Percentiles rank a stretch among this genome's conserved stretches.
These are phyloP conservation scores for Agrypnia vestita DNA, from an alignment of 1,140 invertebrate species.

Conservation along the genomic window DNA sequence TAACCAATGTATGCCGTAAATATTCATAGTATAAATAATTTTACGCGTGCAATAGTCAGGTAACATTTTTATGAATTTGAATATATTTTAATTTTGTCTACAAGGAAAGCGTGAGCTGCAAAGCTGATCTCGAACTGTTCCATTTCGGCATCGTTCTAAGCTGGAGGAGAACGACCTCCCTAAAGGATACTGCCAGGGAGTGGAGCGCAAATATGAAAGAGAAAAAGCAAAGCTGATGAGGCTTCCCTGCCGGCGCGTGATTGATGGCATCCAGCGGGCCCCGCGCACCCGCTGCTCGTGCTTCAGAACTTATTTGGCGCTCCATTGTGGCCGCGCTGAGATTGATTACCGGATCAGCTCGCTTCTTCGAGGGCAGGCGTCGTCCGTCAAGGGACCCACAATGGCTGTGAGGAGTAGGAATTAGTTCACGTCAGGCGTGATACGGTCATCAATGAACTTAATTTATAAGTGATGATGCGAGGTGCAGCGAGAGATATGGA, in stretches of 20 bases:
- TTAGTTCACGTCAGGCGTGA: conserved; percentile 22
- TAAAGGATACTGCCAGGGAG: no score
- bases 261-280: conserved; percentile 9
- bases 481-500: neutral
- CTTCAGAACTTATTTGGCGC: conserved; percentile 32
- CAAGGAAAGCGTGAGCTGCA: no score
- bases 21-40: no score
- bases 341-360: conserved; percentile 34
- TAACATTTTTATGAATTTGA: no score
- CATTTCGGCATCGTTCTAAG: no score
- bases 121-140: no score
- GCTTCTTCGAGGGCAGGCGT: conserved; percentile 23
- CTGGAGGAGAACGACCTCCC: no score
- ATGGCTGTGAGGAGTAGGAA: neutral
- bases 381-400: conserved; percentile 1
- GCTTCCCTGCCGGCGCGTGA: neutral
- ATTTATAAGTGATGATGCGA: conserved; percentile 34
- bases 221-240: neutral
- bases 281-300: conserved; percentile 13
- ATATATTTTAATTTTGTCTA: no score
- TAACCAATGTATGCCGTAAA: no score
- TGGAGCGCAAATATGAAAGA: no score
- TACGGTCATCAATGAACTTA: conserved; percentile 19
- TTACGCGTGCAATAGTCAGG: no score
- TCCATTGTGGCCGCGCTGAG: conserved; percentile 16